These are phyloP conservation scores for Trissoscelio sp. DNA, from an alignment of 2,888 invertebrate genomes.

Conservation along the genomic window DNA sequence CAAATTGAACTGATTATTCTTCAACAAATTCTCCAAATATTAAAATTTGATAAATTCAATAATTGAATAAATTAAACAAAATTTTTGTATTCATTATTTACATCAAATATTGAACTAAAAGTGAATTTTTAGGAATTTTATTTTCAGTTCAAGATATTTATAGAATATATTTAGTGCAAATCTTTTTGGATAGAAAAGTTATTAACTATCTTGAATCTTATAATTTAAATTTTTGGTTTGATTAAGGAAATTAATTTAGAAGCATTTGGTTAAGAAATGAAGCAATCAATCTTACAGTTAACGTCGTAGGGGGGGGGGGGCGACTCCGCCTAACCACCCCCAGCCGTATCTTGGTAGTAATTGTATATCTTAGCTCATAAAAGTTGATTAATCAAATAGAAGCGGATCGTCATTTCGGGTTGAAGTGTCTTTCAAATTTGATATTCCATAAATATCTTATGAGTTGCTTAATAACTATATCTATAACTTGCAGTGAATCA, in stretches of 20 bases:
- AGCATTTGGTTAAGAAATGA: constrained; percentile 31
- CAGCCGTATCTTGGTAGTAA: constrained; percentile 5
- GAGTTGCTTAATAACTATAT: too few species aligned
- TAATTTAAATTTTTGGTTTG: neutral
- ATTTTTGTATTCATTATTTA: too few species aligned
- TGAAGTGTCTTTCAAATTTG: neutral
- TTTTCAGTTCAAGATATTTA: too few species aligned
- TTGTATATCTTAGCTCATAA: constrained; percentile 16
- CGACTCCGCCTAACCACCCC: constrained; percentile 7
- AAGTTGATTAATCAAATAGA: constrained; percentile 17
- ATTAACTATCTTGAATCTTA: neutral
- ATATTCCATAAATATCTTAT: constrained; percentile 10
- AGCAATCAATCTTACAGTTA: constrained; percentile 46
- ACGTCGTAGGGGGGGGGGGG: constrained; percentile 21
- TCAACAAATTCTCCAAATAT: too few species aligned
- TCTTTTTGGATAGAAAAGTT: too few species aligned
- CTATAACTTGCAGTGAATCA: too few species aligned
- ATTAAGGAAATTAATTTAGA: constrained; percentile 28
- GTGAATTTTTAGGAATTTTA: too few species aligned
- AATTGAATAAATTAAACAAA: too few species aligned
- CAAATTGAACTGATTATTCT: neutral
- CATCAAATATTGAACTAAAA: too few species aligned
- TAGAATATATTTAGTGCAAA: too few species aligned
- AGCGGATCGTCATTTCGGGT: constrained; percentile 6
- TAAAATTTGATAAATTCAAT: too few species aligned